Base-by-base conservation (phyloP, 2,888 invertebrate genomes). In the Andrena dorsata region DNA sequence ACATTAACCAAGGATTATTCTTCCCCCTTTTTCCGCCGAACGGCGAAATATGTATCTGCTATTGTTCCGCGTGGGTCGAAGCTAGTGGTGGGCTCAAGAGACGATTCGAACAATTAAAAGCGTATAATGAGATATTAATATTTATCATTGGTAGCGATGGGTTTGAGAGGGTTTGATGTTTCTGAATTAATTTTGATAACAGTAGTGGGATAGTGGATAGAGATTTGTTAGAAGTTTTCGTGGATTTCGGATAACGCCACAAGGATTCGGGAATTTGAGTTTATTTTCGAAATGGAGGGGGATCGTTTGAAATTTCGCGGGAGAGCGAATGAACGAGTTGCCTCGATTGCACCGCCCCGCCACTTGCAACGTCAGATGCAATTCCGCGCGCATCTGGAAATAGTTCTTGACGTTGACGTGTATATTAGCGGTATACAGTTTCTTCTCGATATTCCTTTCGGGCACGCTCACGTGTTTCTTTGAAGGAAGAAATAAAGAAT, bases 361-460 rank as follows among this genome's bases (percentile, higher is more conserved):
- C 56, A 13, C 56, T 56, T 26, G 26, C 10, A 56, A 26, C 56
- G 56, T 20, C 26, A 26, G 56, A 56, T 56, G 56, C 56, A 56
- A 56, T 56, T 56, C 56, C 10, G 56, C 6, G 35, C 35, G 35
- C 63, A 63, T 63, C 63, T 35, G 23, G 23, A 63, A 23, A 35
- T 35, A 35, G 26, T 63, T 23, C 63, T 23, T 35, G 35, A 63
- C 23, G 10, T 4, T 41, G 13, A 63, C 13, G 20, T 35, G 35
- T 32, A 41, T 35, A 63, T 63, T 23, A 63, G 20, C 63, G 10
- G 20, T 23, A 35, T 35, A 63, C 32, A 10, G 35, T 63, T 35
- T 26, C 56, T 56, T 56, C 56, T 56, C 56, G 23, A 23, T 23
- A 26, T 10, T 23, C 23, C 20, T 35, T 1, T 63, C 35, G 26